Evolutionary conservation across 2,113 vertebrate species (phyloP), one percentile per base, ranked within the genome.

Genomic region (Engraulis encrasicolus): DNA sequence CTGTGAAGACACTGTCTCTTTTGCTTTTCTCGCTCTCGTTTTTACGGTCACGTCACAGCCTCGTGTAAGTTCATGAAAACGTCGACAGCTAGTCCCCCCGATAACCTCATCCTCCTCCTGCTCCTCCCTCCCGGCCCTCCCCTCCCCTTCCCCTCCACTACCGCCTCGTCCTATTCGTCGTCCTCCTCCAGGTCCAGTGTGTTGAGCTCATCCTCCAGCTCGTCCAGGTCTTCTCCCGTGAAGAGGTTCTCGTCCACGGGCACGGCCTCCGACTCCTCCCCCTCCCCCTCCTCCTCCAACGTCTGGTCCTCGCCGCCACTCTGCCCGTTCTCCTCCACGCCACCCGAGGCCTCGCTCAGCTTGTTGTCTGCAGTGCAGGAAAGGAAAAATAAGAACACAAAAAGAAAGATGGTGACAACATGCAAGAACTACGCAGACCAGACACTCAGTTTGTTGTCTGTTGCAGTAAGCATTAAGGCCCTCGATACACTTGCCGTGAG

Each of bases 181-280:
- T 95, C 98, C 94, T 98, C 97, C 79, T 98, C 97, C 93, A 99
- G 91, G 85, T 95, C 96, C 90, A 99, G 95, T 88, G 96, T 97
- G 94, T 98, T 97, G 52, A 99, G 94, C 89, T 99, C 98, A 91
- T 99, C 98, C 89, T 99, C 98, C 85, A 99, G 94, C 90, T 99
- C 98, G 83, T 99, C 98, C 90, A 99, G 93, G 91, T 99, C 98
- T 93, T 99, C 98, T 27, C 98, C 97, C 15, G 97, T 99, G 87
- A 99, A 99, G 80, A 99, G 96, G 89, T 99, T 99, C 93, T 99
- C 98, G 78, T 99, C 98, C 82, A 99, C 98, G 4, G 98, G 98
- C 86, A 99, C 96, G 0, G 95, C 97, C 89, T 96, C 96, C 0
- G 96, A 92, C 0, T 94, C 93, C 0, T 95, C 93, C 94, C 7